Percentiles rank a stretch among this genome's conserved stretches.
Conservation (phyloP, 2,888 invertebrate species). For the Chalcis sispes region DNA sequence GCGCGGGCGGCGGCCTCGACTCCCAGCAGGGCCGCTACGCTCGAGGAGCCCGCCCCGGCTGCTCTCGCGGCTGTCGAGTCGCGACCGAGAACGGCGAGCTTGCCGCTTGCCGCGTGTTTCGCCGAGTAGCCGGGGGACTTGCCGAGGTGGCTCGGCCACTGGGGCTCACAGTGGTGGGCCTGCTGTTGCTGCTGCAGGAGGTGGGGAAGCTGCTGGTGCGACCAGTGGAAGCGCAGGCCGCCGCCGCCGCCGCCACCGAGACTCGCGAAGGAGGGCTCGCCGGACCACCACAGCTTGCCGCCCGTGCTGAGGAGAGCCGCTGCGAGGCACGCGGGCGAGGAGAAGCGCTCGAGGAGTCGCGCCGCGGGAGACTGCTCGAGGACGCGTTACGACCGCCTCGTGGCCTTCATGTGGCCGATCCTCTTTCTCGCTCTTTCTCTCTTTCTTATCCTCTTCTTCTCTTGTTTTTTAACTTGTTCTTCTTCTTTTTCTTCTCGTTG, state of each 20-base stretch:
- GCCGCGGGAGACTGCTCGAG: too few species aligned
- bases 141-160: not conserved
- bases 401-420: too few species aligned
- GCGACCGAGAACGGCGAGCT: constrained; percentile 18
- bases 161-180: not conserved
- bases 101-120: not conserved
- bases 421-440: too few species aligned
- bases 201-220: constrained; percentile 31
- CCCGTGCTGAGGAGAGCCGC: too few species aligned
- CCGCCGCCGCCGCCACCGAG: constrained; percentile 59
- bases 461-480: not conserved
- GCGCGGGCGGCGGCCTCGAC: constrained; percentile 59
- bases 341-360: too few species aligned
- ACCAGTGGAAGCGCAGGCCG: constrained; percentile 60
- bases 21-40: constrained; percentile 58
- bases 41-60: constrained; percentile 54
- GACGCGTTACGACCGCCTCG: too few species aligned
- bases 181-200: constrained; percentile 24
- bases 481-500: not conserved
- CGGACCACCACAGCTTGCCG: constrained; percentile 73
- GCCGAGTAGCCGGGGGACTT: not conserved
- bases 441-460: not conserved
- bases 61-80: constrained; percentile 32
- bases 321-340: too few species aligned
- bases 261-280: constrained; percentile 62